Evolutionary conservation across 1,140 invertebrate species (phyloP).

Genomic region (Cryptotermes secundus): DNA sequence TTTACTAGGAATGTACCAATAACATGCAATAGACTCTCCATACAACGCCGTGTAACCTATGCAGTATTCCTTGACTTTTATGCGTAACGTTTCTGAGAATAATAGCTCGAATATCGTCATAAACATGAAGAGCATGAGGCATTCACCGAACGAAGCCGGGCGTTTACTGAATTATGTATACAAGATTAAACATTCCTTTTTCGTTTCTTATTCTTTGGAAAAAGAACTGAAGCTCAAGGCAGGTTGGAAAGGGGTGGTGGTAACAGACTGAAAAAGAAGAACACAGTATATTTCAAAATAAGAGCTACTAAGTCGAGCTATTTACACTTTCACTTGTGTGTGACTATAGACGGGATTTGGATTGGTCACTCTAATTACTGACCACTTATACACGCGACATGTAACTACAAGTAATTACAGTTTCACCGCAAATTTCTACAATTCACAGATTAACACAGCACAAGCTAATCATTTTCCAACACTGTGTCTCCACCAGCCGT

Average conservation of each 20-base stretch:
- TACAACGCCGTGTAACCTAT: not conserved
- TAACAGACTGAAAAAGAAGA: not conserved
- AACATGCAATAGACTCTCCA: not conserved
- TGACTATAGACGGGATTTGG: too few species aligned
- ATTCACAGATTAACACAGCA: too few species aligned
- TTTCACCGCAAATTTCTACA: too few species aligned
- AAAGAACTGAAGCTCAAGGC: not conserved
- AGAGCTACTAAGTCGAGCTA: not conserved
- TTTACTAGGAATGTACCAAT: not conserved
- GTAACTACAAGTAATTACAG: too few species aligned
- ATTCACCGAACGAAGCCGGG: not conserved
- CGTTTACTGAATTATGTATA: constrained; percentile 18
- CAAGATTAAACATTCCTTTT: constrained; percentile 20
- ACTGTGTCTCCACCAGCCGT: too few species aligned
- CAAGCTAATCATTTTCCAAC: too few species aligned
- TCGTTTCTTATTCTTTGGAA: not conserved
- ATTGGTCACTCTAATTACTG: too few species aligned
- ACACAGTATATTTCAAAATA: not conserved
- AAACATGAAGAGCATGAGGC: not conserved
- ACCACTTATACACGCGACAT: too few species aligned
- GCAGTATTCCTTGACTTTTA: not conserved
- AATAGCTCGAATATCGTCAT: not conserved
- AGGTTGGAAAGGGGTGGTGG: not conserved
- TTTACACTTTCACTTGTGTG: too few species aligned
- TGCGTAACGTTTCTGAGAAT: not conserved